Evolutionary conservation across 1,140 invertebrate species (phyloP).

Genomic region (Bombyx mori): DNA sequence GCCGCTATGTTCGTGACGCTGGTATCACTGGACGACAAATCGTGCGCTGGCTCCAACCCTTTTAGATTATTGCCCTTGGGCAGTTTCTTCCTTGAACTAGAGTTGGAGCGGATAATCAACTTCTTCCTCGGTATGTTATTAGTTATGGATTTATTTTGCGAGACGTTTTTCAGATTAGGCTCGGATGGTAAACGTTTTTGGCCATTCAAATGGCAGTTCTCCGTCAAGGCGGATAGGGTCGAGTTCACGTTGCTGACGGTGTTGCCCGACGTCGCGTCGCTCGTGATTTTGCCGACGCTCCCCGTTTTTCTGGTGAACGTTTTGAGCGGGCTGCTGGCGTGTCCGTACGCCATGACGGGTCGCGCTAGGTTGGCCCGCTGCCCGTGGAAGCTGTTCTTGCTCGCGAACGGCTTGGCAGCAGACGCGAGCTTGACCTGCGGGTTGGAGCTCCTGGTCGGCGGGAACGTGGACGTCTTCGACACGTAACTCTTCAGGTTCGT

Average conservation of each 20-base stretch:
- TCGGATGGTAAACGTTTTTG: conserved; percentile 55
- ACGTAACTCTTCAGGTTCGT: conserved; percentile 49
- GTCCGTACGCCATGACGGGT: conserved; percentile 39
- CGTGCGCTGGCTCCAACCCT: conserved; percentile 48
- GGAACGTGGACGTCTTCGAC: conserved; percentile 60
- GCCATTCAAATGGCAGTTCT: conserved; percentile 62
- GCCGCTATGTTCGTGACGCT: conserved; percentile 65
- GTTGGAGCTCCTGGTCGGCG: conserved; percentile 60
- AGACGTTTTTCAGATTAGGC: conserved; percentile 48
- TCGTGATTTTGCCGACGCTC: conserved; percentile 34
- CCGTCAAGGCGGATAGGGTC: conserved; percentile 58
- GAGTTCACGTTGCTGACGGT: conserved; percentile 53
- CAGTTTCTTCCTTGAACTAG: conserved; percentile 55
- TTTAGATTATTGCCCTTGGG: conserved; percentile 45
- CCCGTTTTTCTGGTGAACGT: conserved; percentile 50
- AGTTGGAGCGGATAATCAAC: conserved; percentile 53
- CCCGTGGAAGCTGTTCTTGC: conserved; percentile 58
- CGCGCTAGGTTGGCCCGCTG: conserved; percentile 56
- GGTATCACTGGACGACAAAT: conserved; percentile 63
- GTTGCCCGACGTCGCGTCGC: conserved; percentile 26
- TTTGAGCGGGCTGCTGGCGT: conserved; percentile 49
- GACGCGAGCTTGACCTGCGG: conserved; percentile 43
- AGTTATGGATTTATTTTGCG: conserved; percentile 32
- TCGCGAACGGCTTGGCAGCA: conserved; percentile 46
- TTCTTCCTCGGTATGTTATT: conserved; percentile 49